A percentile compares a stretch with the other conserved stretches of the same genome.
These are phyloP conservation scores for Druceiella hillmani DNA, from an alignment of 2,888 invertebrate species.

Conservation along the genomic window DNA sequence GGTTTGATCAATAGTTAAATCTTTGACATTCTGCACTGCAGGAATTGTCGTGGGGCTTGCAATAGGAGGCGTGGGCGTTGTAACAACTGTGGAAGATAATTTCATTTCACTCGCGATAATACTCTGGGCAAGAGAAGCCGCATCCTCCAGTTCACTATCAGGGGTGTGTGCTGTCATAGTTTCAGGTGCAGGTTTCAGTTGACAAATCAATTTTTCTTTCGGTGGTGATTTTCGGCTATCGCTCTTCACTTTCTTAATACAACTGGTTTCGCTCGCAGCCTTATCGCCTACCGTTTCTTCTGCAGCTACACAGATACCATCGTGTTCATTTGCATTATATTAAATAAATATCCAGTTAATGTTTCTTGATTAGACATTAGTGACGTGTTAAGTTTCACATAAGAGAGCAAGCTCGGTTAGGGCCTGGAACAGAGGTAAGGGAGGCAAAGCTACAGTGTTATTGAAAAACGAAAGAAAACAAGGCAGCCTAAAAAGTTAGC, in stretches of 20 bases:
- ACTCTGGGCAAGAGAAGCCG: slow-evolving; percentile 42
- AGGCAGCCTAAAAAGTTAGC: slow-evolving; percentile 44
- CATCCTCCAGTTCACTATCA: slow-evolving; percentile 49
- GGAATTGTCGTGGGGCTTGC: slow-evolving; percentile 28
- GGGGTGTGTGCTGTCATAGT: slow-evolving; percentile 45
- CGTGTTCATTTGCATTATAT: slow-evolving; percentile 38
- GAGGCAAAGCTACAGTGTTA: slow-evolving; percentile 50
- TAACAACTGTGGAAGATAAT: slow-evolving; percentile 35
- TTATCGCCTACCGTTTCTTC: slow-evolving; percentile 42
- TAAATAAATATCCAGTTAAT: no score
- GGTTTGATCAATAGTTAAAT: slow-evolving; percentile 36
- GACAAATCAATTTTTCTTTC: slow-evolving; percentile 20
- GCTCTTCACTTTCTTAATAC: slow-evolving; percentile 34
- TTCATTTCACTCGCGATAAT: slow-evolving; percentile 43
- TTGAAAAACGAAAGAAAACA: slow-evolving; percentile 44
- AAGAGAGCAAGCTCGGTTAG: slow-evolving; percentile 55
- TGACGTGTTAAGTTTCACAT: slow-evolving; percentile 46
- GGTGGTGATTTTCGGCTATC: slow-evolving; percentile 6
- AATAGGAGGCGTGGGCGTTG: slow-evolving; percentile 32
- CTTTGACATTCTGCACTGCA: slow-evolving; percentile 27
- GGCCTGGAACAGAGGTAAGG: slow-evolving; percentile 54
- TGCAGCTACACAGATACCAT: slow-evolving; percentile 48
- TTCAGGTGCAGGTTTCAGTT: slow-evolving; percentile 36
- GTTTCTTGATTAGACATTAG: slow-evolving; percentile 48
- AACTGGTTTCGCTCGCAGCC: no score